Percentiles rank a stretch among this genome's conserved stretches.
phyloP scores from a whole-genome alignment of 2,888 invertebrate species.

The Barypeithes pellucidus region DNA sequence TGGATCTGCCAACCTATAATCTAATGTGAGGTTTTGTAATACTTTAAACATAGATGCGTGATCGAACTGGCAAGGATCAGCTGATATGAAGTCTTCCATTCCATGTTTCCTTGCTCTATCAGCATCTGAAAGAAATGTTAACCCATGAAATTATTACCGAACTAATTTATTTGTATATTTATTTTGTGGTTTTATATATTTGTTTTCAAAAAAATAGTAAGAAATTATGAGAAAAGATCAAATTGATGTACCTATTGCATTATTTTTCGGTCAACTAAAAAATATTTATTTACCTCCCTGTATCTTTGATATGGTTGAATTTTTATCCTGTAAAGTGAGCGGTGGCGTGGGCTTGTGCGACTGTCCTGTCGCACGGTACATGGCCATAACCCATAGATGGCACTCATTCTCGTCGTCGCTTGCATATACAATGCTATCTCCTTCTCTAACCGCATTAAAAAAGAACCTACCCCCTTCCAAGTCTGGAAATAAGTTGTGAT shows the following conservation, averaged over 20 bases:
- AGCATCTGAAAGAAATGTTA: constrained; percentile 77
- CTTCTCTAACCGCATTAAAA: constrained; percentile 99
- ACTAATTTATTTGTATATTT: no score
- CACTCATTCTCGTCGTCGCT: constrained; percentile 98
- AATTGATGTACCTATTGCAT: neutral
- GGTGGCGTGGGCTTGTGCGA: constrained; percentile 99
- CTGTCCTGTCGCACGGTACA: constrained; percentile 99
- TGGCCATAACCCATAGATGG: constrained; percentile 99
- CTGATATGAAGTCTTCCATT: constrained; percentile 99
- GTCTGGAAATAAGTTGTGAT: constrained; percentile 74
- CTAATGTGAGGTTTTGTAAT: constrained; percentile 93
- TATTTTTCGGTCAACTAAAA: no score
- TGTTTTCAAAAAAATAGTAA: no score
- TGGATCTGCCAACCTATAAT: constrained; percentile 97
- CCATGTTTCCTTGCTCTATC: constrained; percentile 98
- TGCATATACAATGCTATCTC: constrained; percentile 96
- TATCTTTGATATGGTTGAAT: constrained; percentile 88
- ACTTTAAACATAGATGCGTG: constrained; percentile 94
- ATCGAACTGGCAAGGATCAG: constrained; percentile 98
- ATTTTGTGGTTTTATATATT: no score
- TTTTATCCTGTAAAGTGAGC: constrained; percentile 83
- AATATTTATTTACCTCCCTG: constrained; percentile 85
- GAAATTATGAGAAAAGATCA: no score
- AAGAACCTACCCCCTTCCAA: constrained; percentile 95
- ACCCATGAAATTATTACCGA: neutral